These are phyloP conservation scores for Cyaniris semiargus DNA, from an alignment of 2,888 invertebrate genomes.

Conservation along the genomic window DNA sequence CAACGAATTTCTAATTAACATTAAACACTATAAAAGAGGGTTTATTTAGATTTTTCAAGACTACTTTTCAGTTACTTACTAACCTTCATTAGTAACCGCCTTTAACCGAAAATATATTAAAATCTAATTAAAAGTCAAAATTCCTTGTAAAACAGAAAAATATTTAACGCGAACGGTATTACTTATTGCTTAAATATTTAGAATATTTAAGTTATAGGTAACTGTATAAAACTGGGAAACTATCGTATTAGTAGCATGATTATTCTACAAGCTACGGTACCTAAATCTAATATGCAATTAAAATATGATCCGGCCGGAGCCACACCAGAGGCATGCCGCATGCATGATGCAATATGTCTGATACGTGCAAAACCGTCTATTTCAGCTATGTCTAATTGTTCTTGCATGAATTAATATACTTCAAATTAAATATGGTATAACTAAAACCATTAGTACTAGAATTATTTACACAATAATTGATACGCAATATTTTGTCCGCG, in stretches of 20 bases:
- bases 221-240: not conserved
- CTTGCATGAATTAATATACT: not conserved
- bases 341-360: constrained; percentile 18
- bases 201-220: not conserved
- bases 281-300: constrained; percentile 22
- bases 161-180: too few species aligned
- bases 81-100: too few species aligned
- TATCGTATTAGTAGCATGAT: not conserved
- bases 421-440: not conserved
- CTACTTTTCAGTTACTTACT: too few species aligned
- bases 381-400: not conserved
- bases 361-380: not conserved
- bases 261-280: not conserved
- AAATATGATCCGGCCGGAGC: not conserved
- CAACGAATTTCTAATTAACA: not conserved
- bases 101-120: too few species aligned
- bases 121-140: too few species aligned
- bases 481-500: not conserved
- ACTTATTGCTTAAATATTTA: too few species aligned
- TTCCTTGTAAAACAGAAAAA: too few species aligned
- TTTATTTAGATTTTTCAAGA: too few species aligned
- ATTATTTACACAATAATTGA: not conserved
- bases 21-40: too few species aligned
- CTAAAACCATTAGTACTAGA: not conserved
- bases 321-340: not conserved